phyloP scores from a whole-genome alignment of 2,113 vertebrate genomes.

The zebrafish (Danio rerio) region GRCz12tu NC_133200.1:18536001-18536500 shows the following conservation, averaged over 20 bases:
- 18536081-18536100: background rate
- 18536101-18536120: background rate
- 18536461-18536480: slow-evolving; percentile 81
- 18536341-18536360: too few species aligned
- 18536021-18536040: slow-evolving; percentile 89
- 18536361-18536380: background rate
- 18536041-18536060: slow-evolving; percentile 91
- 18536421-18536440: background rate
- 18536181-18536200: too few species aligned
- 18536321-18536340: too few species aligned
- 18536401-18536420: background rate
- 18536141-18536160: too few species aligned
- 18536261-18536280: too few species aligned
- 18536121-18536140: background rate
- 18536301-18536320: too few species aligned
- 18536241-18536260: too few species aligned
- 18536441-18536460: slow-evolving; percentile 65
- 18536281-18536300: too few species aligned
- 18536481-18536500: slow-evolving; percentile 95
- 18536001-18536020: slow-evolving; percentile 92
- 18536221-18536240: too few species aligned
- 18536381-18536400: background rate
- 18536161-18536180: too few species aligned
- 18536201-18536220: too few species aligned
- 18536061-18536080: background rate